phyloP scores from a whole-genome alignment of 2,888 invertebrate species.

The Rhagophthalmus giganteus region DNA sequence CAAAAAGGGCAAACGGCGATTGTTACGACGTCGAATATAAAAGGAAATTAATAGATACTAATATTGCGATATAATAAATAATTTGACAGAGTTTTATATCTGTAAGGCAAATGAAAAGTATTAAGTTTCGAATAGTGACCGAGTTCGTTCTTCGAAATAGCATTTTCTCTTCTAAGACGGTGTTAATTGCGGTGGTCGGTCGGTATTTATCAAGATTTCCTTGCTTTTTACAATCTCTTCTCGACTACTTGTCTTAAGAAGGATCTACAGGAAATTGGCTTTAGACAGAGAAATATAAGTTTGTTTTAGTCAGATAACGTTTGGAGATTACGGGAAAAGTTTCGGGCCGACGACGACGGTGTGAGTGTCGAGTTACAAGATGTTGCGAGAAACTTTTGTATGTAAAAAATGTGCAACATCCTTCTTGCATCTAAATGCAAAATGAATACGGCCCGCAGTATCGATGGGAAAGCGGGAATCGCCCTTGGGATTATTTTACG shows the following conservation, averaged over 20 bases:
- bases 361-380: constrained; percentile 40
- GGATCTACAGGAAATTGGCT: constrained; percentile 48
- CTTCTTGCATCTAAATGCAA: constrained; percentile 33
- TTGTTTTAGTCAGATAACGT: constrained; percentile 47
- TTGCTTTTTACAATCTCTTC: constrained; percentile 46
- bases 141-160: background rate
- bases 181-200: constrained; percentile 47
- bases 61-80: no score
- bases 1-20: no score
- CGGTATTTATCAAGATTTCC: constrained; percentile 45
- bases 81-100: no score
- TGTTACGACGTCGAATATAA: no score
- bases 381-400: constrained; percentile 43
- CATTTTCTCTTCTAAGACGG: constrained; percentile 27
- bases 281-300: constrained; percentile 48
- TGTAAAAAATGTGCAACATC: constrained; percentile 45
- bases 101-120: no score
- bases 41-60: no score
- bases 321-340: constrained; percentile 44
- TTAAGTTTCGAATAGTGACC: background rate
- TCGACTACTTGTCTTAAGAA: constrained; percentile 43
- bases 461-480: no score
- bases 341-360: constrained; percentile 39
- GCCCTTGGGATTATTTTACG: no score
- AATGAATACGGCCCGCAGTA: no score